Percentiles rank a stretch among this genome's conserved stretches.
These are phyloP conservation scores for Spodoptera picta DNA, from an alignment of 2,888 invertebrate species.

Conservation along the genomic window DNA sequence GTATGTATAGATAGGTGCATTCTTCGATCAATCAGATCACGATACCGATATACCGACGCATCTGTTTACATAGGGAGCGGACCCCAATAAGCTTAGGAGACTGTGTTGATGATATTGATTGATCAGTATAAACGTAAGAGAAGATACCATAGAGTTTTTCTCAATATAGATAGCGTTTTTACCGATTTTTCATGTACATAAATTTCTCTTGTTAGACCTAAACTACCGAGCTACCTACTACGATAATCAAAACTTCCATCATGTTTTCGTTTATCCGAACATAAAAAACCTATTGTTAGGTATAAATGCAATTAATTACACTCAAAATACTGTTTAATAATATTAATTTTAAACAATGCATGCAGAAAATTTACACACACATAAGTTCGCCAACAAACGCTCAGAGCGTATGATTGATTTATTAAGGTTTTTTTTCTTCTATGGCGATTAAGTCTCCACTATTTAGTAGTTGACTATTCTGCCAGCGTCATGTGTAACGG, in stretches of 20 bases:
- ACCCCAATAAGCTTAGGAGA: slow-evolving; percentile 22
- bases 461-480: too few species aligned
- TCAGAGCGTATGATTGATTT: slow-evolving; percentile 40
- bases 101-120: slow-evolving; percentile 23
- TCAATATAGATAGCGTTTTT: slow-evolving; percentile 1
- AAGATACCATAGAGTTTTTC: slow-evolving; percentile 4
- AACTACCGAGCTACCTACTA: too few species aligned
- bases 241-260: too few species aligned
- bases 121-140: slow-evolving; percentile 24
- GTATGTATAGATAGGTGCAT: slow-evolving; percentile 1
- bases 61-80: slow-evolving; percentile 27
- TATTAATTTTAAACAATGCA: slow-evolving; percentile 11
- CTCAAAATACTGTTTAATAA: too few species aligned
- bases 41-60: slow-evolving; percentile 26
- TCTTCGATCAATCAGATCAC: slow-evolving; percentile 39
- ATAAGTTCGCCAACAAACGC: slow-evolving; percentile 11
- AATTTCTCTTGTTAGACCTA: too few species aligned
- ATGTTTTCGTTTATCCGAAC: too few species aligned
- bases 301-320: too few species aligned
- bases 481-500: too few species aligned
- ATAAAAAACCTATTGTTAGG: too few species aligned
- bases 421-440: too few species aligned
- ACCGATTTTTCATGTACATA: slow-evolving; percentile 14
- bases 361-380: slow-evolving; percentile 12
- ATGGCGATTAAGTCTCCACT: too few species aligned